Evolutionary conservation across 2,113 vertebrate species (phyloP).

Genomic region (Epinephelus lanceolatus): DNA sequence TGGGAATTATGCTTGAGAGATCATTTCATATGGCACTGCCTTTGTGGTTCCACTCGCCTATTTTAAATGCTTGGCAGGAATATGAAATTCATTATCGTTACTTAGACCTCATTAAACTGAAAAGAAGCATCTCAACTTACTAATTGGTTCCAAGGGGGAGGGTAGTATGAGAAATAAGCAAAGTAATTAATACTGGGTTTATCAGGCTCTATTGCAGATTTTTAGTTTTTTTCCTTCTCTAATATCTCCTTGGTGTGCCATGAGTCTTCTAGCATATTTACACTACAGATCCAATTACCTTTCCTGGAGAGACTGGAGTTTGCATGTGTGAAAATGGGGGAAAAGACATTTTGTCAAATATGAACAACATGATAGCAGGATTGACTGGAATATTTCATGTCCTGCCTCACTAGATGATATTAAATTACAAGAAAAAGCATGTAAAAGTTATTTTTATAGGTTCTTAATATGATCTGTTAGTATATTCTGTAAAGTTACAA

Average conservation of each 20-base stretch:
- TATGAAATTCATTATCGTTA: conserved; percentile 83
- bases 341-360: conserved; percentile 41
- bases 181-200: conserved; percentile 80
- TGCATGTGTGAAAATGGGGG: conserved; percentile 26
- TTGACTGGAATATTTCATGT: conserved; percentile 24
- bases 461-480: not conserved
- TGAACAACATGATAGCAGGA: conserved; percentile 34
- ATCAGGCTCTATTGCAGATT: conserved; percentile 72
- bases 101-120: conserved; percentile 83
- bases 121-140: conserved; percentile 81
- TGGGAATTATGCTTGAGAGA: conserved; percentile 47
- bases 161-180: conserved; percentile 77
- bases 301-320: conserved; percentile 40
- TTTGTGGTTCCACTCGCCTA: conserved; percentile 59
- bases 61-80: conserved; percentile 78
- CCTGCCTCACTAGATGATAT: conserved; percentile 9
- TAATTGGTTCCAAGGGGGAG: conserved; percentile 83
- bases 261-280: conserved; percentile 69
- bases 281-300: conserved; percentile 66
- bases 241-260: conserved; percentile 61
- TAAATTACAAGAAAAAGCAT: conserved; percentile 20
- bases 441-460: not conserved
- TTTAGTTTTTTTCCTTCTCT: conserved; percentile 26
- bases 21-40: conserved; percentile 56
- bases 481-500: not conserved